Evolutionary conservation across 2,888 invertebrate species (phyloP), one percentile per base, ranked within the genome.

Genomic region (Melieria picta): DNA sequence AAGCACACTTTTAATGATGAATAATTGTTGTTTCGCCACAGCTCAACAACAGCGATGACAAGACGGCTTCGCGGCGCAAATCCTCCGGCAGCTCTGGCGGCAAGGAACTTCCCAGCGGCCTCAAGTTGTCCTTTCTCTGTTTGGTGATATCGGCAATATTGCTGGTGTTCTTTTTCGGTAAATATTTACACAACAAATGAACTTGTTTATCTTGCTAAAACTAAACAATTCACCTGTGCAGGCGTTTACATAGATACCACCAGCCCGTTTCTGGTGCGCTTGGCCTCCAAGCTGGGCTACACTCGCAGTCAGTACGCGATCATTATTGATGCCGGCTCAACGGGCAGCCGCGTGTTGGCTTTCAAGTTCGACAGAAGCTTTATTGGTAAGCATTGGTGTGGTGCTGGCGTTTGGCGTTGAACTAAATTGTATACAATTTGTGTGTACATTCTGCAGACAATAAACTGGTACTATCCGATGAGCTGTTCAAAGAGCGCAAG

Each of bases 251-350:
- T 85, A 62, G 87, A 87, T 65, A 83, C 86, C 48, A 84, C 86
- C 56, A 86, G 83, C 77, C 87, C 87, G 0, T 82, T 92, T 82
- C 87, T 94, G 75, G 93, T 94, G 80, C 90, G 90, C n/a, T 83
- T 94, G 72, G 94, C 93, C 43, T 91, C 91, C 81, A 90, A 89
- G 65, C 88, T 95, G 71, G 94, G 93, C 61, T 90, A 94, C 81
- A 90, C 91, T 80, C 90, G 91, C 79, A 89, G 89, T 55, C 90
- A 91, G 61, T 92, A 96, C 88, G 96, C 95, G 0, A 93, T 96
- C 43, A 92, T 98, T 78, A 93, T 98, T 77, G 98, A 98, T 87
- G 97, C 97, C 5, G 97, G 98, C 3, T 97, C 96, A 71, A 97
- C 97, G 0, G 98, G 97, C 2, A 93, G 95, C 74, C 90, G 98